Conservation (phyloP, 2,888 invertebrate genomes). For the Dasypogon diadema region DNA sequence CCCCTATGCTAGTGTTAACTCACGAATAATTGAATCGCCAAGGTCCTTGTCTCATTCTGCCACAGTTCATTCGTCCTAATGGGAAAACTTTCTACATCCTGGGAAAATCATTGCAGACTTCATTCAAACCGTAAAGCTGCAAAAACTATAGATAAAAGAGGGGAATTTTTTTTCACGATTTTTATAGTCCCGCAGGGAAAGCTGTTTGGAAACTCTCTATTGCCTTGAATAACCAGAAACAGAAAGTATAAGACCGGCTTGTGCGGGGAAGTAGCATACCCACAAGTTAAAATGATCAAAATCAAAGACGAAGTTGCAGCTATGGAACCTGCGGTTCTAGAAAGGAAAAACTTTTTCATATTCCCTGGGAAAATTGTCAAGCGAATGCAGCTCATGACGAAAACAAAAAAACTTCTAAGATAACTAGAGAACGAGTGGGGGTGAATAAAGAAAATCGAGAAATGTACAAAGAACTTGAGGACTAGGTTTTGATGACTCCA, state of each 20-base stretch:
- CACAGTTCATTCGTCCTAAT: background rate
- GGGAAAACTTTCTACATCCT: background rate
- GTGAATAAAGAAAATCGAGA: background rate
- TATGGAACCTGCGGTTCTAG: background rate
- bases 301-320: background rate
- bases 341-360: background rate
- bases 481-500: background rate
- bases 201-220: background rate
- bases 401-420: background rate
- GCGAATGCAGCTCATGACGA: background rate
- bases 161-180: background rate
- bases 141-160: too few species aligned
- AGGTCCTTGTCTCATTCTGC: background rate
- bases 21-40: background rate
- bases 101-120: background rate
- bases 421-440: background rate
- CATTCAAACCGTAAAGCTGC: background rate
- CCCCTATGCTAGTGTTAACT: background rate
- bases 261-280: background rate
- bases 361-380: background rate
- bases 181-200: background rate
- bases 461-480: background rate
- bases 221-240: background rate
- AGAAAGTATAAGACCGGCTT: background rate
- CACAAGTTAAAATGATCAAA: background rate